Percentiles rank a stretch among this genome's conserved stretches.
Conservation (phyloP, 2,113 vertebrate species). For the Cheilinus undulatus region DNA sequence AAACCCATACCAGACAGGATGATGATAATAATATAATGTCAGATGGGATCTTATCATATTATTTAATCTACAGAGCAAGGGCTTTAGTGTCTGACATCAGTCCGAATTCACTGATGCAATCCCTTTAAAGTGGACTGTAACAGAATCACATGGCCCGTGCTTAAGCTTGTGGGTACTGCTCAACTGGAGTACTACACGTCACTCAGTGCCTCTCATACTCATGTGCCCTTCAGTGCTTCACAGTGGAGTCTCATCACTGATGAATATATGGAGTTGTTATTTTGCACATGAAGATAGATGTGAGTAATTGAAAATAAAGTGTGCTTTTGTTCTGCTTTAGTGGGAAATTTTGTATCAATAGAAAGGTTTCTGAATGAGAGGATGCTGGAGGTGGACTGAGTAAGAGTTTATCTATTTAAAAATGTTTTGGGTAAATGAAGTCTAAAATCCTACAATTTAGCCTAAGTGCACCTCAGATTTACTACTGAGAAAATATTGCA, state of each 20-base stretch:
- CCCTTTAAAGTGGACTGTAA: conserved; percentile 50
- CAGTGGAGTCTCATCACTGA: conserved; percentile 21
- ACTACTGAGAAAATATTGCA: background rate
- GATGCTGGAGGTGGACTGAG: background rate
- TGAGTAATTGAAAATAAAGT: conserved; percentile 31
- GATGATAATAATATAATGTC: conserved; percentile 9
- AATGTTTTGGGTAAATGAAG: background rate
- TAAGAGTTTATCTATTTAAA: background rate
- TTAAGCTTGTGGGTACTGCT: conserved; percentile 49
- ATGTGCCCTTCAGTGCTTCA: conserved; percentile 8
- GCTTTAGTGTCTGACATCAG: conserved; percentile 49
- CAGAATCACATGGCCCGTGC: conserved; percentile 49
- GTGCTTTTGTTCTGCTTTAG: conserved; percentile 4
- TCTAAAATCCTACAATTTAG: background rate
- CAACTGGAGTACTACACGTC: conserved; percentile 1
- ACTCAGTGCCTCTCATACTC: conserved; percentile 4
- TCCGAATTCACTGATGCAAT: conserved; percentile 62
- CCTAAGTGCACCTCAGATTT: background rate
- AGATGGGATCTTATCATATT: conserved; percentile 34
- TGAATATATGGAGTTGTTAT: background rate
- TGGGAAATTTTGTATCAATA: background rate
- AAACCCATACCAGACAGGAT: background rate
- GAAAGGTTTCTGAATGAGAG: background rate
- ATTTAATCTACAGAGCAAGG: conserved; percentile 8
- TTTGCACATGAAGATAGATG: conserved; percentile 15